A percentile compares a stretch with the other conserved stretches of the same genome.
Evolutionary conservation across 2,113 vertebrate species (phyloP).

Genomic region (Emberiza fucata): DNA sequence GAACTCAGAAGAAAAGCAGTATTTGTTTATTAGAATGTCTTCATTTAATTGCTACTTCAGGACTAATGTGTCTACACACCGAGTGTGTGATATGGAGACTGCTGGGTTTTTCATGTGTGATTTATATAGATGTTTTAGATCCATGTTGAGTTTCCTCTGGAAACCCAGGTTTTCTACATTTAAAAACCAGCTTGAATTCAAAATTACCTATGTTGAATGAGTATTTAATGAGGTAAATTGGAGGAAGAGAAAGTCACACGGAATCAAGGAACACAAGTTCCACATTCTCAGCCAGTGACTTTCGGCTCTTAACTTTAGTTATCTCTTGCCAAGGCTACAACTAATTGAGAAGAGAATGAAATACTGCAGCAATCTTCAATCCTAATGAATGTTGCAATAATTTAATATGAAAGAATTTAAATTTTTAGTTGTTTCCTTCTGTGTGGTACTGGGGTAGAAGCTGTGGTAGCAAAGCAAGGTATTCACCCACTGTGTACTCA

Average conservation of each 20-base stretch:
- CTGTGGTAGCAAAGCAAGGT: neutral
- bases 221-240: neutral
- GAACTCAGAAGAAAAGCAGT: neutral
- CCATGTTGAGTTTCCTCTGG: neutral
- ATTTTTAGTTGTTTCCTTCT: neutral
- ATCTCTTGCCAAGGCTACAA: neutral
- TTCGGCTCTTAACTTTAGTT: neutral
- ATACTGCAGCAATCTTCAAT: neutral
- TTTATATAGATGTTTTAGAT: neutral
- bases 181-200: neutral
- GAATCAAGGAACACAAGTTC: neutral
- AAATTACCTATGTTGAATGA: rapidly evolving
- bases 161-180: neutral
- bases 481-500: neutral
- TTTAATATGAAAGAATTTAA: neutral
- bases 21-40: neutral
- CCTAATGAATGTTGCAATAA: neutral
- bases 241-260: neutral
- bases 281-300: neutral
- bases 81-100: neutral
- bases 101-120: neutral
- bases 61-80: neutral
- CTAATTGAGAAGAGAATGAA: neutral
- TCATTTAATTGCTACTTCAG: neutral
- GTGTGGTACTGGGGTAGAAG: neutral